Evolutionary conservation across 2,888 invertebrate genomes (phyloP).

Genomic region (Latrodectus hesperus): DNA sequence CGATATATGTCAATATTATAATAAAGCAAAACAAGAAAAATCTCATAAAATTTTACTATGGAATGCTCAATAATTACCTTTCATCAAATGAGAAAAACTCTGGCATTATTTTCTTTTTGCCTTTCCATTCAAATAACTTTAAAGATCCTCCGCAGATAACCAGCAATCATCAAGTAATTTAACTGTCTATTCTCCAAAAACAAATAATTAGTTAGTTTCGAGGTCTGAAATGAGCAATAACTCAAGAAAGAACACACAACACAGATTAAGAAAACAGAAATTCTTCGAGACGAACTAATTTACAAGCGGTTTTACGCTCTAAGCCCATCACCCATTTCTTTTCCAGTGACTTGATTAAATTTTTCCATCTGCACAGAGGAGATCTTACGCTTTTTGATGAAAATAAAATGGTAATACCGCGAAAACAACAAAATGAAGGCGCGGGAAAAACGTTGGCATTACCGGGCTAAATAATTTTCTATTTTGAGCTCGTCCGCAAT

Average conservation of each 20-base stretch:
- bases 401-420: slow-evolving; percentile 1
- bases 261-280: slow-evolving; percentile 5
- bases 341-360: not conserved
- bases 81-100: no score
- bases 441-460: slow-evolving; percentile 13
- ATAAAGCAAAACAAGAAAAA: no score
- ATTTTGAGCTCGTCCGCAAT: not conserved
- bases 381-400: not conserved
- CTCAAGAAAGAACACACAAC: not conserved
- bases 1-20: no score
- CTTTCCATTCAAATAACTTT: no score
- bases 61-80: no score
- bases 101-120: no score
- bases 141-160: no score
- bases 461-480: slow-evolving; percentile 39
- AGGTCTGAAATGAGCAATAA: not conserved
- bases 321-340: not conserved
- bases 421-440: slow-evolving; percentile 6
- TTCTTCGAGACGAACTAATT: not conserved
- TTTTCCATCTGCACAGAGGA: not conserved
- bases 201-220: not conserved
- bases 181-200: not conserved
- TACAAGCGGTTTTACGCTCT: not conserved
- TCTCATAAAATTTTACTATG: no score
- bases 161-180: no score